These are phyloP conservation scores for Echiichthys vipera DNA, from an alignment of 2,797 vertebrate genomes.

Conservation along the genomic window DNA sequence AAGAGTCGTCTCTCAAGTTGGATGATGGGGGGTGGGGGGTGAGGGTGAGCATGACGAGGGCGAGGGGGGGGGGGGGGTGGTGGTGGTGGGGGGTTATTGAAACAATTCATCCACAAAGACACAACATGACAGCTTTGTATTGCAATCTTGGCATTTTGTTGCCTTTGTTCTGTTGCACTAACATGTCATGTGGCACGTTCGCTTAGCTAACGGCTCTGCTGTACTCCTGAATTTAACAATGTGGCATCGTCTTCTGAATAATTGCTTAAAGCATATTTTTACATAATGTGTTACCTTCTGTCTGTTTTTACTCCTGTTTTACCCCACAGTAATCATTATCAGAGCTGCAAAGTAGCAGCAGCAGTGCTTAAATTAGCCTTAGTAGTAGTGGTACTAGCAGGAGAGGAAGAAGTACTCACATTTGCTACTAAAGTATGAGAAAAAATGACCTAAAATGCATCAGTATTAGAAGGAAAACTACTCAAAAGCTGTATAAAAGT, in stretches of 20 bases:
- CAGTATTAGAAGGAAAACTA: background rate
- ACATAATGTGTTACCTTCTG: slow-evolving; percentile 43
- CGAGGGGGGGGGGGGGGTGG: too few relatives aligned
- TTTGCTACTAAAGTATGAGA: background rate
- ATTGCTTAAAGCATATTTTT: slow-evolving; percentile 24
- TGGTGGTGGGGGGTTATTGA: slow-evolving; percentile 13
- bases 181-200: slow-evolving; percentile 20
- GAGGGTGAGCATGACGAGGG: slow-evolving; percentile 8
- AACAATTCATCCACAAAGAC: slow-evolving; percentile 60
- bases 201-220: slow-evolving; percentile 25
- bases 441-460: background rate
- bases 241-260: background rate
- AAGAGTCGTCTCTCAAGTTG: slow-evolving; percentile 72
- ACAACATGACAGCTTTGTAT: slow-evolving; percentile 66
- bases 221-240: slow-evolving; percentile 28
- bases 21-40: slow-evolving; percentile 52
- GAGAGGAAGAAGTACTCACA: background rate
- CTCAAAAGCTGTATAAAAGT: background rate
- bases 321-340: slow-evolving; percentile 25
- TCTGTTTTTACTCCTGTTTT: background rate
- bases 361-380: slow-evolving; percentile 12
- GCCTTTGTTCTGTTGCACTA: slow-evolving; percentile 46
- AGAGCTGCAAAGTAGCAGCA: background rate
- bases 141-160: slow-evolving; percentile 41
- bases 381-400: background rate